Percentiles rank a stretch among this genome's conserved stretches.
Evolutionary conservation across 2,797 vertebrate species (phyloP).

Genomic region (Pseudocheirus occidentalis): DNA sequence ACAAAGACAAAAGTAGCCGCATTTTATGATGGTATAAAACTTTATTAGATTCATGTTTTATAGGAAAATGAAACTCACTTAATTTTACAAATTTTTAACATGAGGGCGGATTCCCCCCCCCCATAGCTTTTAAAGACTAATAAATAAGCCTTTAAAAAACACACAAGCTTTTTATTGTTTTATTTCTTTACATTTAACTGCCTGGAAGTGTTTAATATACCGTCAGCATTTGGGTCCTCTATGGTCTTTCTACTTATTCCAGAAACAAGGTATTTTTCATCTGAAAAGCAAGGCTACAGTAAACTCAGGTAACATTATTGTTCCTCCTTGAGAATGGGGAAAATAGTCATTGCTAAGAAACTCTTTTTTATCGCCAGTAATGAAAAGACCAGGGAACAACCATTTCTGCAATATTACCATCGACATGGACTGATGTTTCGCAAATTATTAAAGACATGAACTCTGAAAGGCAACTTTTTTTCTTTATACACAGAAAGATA

Average conservation of each 20-base stretch:
- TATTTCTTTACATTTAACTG: slow-evolving; percentile 42
- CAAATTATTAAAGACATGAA: slow-evolving; percentile 38
- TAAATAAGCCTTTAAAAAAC: slow-evolving; percentile 56
- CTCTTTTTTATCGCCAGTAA: slow-evolving; percentile 30
- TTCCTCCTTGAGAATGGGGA: slow-evolving; percentile 35
- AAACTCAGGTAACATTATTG: slow-evolving; percentile 30
- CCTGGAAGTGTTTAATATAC: slow-evolving; percentile 51
- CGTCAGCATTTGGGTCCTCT: neutral
- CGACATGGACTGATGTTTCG: neutral
- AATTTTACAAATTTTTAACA: slow-evolving; percentile 60
- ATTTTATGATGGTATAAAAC: slow-evolving; percentile 70
- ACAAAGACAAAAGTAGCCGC: slow-evolving; percentile 63
- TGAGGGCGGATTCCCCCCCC: neutral
- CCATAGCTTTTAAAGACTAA: slow-evolving; percentile 8
- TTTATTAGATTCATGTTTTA: slow-evolving; percentile 43
- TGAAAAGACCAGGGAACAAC: neutral
- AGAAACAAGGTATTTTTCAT: slow-evolving; percentile 72
- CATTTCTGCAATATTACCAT: slow-evolving; percentile 45
- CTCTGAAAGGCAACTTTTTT: slow-evolving; percentile 38
- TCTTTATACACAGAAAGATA: neutral
- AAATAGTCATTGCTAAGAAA: slow-evolving; percentile 68
- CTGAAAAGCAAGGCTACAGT: slow-evolving; percentile 71
- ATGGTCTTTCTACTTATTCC: slow-evolving; percentile 69
- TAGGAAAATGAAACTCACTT: slow-evolving; percentile 65
- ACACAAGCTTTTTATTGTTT: slow-evolving; percentile 35